Base-by-base conservation (phyloP, 2,888 invertebrate species). In the Xylota sylvarum region DNA sequence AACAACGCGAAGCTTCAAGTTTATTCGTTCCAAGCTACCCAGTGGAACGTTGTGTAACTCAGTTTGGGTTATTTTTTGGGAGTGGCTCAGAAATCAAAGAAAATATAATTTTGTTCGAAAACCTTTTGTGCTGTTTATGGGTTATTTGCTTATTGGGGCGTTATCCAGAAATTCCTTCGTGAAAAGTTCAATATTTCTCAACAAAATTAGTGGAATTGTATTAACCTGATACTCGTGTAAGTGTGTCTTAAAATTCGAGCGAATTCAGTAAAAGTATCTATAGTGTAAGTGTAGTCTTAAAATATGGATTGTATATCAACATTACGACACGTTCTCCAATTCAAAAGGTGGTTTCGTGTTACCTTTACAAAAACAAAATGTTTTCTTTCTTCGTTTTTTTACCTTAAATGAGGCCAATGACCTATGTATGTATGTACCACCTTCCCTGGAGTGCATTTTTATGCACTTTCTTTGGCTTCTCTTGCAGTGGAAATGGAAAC, bases 391-490 rank as follows among this genome's bases (percentile, higher is more conserved):
- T 14, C 55, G 14, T 35, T 48, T 50, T 58, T 35, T 14, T 62
- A 74, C 58, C 76, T 82, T 72, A 62, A 81, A 77, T 64, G 73
- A 69, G 86, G 82, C 77, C 77, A 78, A 64, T 78, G 86, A 86
- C 81, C 86, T 64, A 23, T 1, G 23, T 23, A 86, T 77, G 82
- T 64, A 23, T 1, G 23, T 23, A 58, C 72, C 77, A 69, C 80
- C 60, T 78, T 62, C 50, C 58, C 50, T 52, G 69, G 56, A 58
- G 50, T 85, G 76, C 70, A 76, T 67, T 81, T 74, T 4, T 58
- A 81, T 77, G 73, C 82, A 86, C 86, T 86, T 86, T 86, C 86
- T 82, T 82, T 86, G 86, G 86, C 86, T 86, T 86, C 86, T 70
- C 65, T 32, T 65, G 58, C 64, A 32, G 46, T 43, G 50, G 43